These are phyloP conservation scores for Subacronicta megacephala DNA, from an alignment of 2,888 invertebrate genomes.

Conservation along the genomic window DNA sequence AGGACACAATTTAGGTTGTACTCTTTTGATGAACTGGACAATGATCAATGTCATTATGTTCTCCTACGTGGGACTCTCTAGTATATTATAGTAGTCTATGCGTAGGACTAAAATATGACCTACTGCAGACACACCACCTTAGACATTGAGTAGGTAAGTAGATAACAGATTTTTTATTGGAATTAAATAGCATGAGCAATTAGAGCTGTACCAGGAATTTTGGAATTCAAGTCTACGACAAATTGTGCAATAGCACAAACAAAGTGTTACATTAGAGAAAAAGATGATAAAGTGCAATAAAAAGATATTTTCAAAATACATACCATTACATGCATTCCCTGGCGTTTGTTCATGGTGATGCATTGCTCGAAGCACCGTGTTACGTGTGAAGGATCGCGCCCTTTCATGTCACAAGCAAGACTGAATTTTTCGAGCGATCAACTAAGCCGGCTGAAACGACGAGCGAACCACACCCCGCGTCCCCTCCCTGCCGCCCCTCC, in stretches of 20 bases:
- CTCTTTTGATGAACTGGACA: no score
- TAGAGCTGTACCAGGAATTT: slow-evolving; percentile 38
- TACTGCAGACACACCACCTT: slow-evolving; percentile 8
- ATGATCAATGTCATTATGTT: no score
- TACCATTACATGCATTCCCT: slow-evolving; percentile 89
- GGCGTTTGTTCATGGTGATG: slow-evolving; percentile 92
- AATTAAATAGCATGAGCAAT: slow-evolving; percentile 32
- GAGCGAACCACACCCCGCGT: slow-evolving; percentile 70
- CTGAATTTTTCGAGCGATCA: slow-evolving; percentile 76
- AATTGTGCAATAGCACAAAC: slow-evolving; percentile 9
- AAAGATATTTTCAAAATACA: slow-evolving; percentile 62
- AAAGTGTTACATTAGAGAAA: slow-evolving; percentile 9
- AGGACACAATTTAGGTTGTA: no score
- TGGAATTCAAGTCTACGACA: slow-evolving; percentile 33
- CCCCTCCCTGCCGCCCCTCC: slow-evolving; percentile 58
- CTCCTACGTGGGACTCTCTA: no score
- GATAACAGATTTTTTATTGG: slow-evolving; percentile 11
- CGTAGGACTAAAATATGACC: no score
- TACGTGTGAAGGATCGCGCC: slow-evolving; percentile 87
- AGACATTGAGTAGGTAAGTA: background rate
- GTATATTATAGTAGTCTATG: no score
- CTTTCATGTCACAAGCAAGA: slow-evolving; percentile 90
- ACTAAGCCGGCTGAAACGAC: slow-evolving; percentile 82
- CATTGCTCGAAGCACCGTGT: slow-evolving; percentile 92
- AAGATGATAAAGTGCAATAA: slow-evolving; percentile 11